Conservation (phyloP, 2,797 vertebrate genomes). For the Epinephelus coioides region DNA sequence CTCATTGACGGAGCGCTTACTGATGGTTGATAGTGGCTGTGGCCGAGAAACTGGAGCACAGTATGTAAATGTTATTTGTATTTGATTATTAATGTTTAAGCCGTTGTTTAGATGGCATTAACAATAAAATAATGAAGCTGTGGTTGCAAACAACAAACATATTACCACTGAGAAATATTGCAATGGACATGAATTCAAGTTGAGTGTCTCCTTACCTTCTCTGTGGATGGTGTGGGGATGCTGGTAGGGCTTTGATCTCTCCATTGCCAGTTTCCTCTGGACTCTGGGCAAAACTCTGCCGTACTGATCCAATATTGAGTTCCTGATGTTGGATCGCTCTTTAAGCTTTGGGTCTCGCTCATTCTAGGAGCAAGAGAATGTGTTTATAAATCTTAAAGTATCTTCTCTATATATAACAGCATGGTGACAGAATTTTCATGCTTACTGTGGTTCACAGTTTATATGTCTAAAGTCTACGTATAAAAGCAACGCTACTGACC, state of each 20-base stretch:
- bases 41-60: conserved; percentile 88
- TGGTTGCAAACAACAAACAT: not conserved
- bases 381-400: not conserved
- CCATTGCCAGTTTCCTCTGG: conserved; percentile 91
- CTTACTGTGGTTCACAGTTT: not conserved
- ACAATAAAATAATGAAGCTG: not conserved
- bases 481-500: too few relatives aligned
- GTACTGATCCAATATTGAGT: conserved; percentile 92
- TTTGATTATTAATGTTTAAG: not conserved
- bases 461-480: too few relatives aligned
- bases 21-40: conserved; percentile 92
- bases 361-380: conserved; percentile 79
- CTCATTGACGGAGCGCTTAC: conserved; percentile 86
- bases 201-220: conserved; percentile 85
- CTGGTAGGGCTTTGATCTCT: conserved; percentile 91
- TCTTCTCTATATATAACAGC: not conserved
- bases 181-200: not conserved
- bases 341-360: conserved; percentile 91
- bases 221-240: conserved; percentile 84
- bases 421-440: not conserved
- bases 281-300: conserved; percentile 92
- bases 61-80: not conserved
- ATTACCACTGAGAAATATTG: not conserved
- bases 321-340: conserved; percentile 90
- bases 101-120: not conserved